A percentile compares a stretch with the other conserved stretches of the same genome.
Evolutionary conservation across 2,113 vertebrate genomes (phyloP).

Genomic region (Lethenteron reissneri): DNA sequence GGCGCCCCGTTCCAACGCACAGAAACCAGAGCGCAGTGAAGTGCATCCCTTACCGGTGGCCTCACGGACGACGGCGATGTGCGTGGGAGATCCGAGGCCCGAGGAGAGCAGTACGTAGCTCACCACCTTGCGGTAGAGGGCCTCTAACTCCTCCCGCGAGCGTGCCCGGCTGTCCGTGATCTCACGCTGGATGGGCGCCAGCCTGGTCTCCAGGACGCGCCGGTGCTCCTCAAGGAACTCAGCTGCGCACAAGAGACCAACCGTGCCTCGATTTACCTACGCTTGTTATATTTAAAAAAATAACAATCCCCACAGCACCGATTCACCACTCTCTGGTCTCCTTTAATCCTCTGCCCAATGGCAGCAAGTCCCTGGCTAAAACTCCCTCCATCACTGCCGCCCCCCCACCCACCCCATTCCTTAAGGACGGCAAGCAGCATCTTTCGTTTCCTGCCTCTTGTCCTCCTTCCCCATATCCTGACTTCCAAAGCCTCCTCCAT

Average conservation of each 20-base stretch:
- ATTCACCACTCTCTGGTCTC: too few species aligned
- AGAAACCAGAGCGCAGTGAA: constrained; percentile 3
- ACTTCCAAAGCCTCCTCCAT: too few species aligned
- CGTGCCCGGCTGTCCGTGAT: constrained; percentile 35
- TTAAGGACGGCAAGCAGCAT: too few species aligned
- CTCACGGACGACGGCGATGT: constrained; percentile 32
- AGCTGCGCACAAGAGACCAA: constrained; percentile 16
- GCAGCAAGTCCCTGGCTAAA: too few species aligned
- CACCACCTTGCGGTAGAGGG: constrained; percentile 34
- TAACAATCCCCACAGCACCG: background rate
- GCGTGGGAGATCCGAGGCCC: constrained; percentile 29
- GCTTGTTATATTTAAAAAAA: background rate
- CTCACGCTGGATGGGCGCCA: constrained; percentile 32
- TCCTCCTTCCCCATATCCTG: too few species aligned
- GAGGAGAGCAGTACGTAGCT: constrained; percentile 41
- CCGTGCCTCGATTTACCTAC: too few species aligned
- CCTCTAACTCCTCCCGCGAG: constrained; percentile 28
- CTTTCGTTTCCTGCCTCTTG: too few species aligned
- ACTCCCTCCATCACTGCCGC: too few species aligned
- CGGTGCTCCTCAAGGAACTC: constrained; percentile 47
- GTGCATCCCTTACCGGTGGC: constrained; percentile 26
- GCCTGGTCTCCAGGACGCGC: constrained; percentile 24
- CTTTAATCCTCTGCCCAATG: too few species aligned
- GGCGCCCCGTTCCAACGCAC: too few species aligned
- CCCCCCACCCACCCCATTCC: too few species aligned